Conservation (phyloP, 2,797 vertebrate genomes). For the Gymnodraco acuticeps region DNA sequence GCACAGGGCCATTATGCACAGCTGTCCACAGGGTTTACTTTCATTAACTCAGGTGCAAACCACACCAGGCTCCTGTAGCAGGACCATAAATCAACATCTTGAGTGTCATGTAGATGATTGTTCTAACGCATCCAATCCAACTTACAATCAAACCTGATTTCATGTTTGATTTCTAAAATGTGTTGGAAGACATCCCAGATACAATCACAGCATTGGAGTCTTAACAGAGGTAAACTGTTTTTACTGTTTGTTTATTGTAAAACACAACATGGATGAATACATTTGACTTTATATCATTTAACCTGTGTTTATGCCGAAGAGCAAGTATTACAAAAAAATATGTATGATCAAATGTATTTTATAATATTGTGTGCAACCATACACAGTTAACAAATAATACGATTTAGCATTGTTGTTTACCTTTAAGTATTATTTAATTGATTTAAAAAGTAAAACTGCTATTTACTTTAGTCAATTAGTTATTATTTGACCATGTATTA, state of each 20-base stretch:
- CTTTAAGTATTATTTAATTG: no score
- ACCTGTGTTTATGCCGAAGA: background rate
- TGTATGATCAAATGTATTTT: no score
- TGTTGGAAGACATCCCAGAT: no score
- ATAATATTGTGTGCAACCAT: no score
- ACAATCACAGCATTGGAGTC: background rate
- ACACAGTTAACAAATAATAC: no score
- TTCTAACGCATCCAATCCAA: background rate
- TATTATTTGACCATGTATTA: no score
- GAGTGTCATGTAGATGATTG: background rate
- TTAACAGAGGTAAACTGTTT: background rate
- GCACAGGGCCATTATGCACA: background rate
- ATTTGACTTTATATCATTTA: background rate
- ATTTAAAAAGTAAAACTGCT: no score
- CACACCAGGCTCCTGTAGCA: background rate
- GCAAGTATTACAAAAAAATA: no score
- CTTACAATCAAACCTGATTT: background rate
- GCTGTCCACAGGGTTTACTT: constrained; percentile 6
- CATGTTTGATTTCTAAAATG: background rate
- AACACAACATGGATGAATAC: no score
- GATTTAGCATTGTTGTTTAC: no score
- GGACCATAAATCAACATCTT: background rate
- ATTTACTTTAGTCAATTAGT: no score
- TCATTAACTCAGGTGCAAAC: background rate
- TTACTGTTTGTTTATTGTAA: no score